Conservation (phyloP, 2,797 vertebrate species). For the Cuniculus paca region DNA sequence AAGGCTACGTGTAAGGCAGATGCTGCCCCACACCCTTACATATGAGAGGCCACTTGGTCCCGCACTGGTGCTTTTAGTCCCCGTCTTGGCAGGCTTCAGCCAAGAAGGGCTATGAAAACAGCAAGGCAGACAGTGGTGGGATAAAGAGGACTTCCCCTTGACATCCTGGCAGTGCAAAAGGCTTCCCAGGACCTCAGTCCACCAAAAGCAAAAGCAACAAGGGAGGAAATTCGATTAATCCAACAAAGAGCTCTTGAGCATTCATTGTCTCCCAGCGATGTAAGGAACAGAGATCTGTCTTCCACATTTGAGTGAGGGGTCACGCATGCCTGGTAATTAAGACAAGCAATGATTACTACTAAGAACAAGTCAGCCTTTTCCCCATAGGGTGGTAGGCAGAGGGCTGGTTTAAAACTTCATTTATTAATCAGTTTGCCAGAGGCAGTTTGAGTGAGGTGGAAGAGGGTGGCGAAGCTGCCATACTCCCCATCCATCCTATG, state of each 20-base stretch:
- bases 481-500: background rate
- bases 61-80: background rate
- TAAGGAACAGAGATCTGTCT: background rate
- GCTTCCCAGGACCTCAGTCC: background rate
- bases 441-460: fast-evolving
- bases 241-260: background rate
- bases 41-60: background rate
- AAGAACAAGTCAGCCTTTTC: background rate
- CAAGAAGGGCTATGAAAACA: background rate
- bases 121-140: background rate
- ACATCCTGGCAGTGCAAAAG: background rate
- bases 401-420: background rate
- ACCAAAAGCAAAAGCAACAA: slow-evolving; percentile 12
- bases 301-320: background rate
- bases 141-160: background rate
- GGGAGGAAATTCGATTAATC: background rate
- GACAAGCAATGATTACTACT: background rate
- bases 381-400: background rate
- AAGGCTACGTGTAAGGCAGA: background rate
- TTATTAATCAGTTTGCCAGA: background rate
- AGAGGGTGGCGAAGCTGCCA: fast-evolving
- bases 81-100: too few relatives aligned
- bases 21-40: fast-evolving
- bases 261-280: too few relatives aligned
- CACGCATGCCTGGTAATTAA: background rate